phyloP scores from a whole-genome alignment of 2,888 invertebrate genomes.

The Ophion slaviceki region DNA sequence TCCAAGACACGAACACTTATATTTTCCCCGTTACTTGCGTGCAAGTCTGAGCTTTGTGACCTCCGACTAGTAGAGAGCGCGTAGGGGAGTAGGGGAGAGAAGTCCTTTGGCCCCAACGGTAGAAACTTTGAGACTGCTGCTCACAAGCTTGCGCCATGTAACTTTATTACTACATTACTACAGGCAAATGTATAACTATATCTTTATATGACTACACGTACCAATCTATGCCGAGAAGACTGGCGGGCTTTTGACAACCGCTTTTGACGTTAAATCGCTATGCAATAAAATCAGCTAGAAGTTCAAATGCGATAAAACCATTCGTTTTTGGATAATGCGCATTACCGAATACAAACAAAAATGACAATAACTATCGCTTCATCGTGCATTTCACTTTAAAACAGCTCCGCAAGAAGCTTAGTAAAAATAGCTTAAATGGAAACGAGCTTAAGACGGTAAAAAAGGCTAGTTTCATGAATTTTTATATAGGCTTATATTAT shows the following conservation, averaged over 20 bases:
- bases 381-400: no score
- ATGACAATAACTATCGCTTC: no score
- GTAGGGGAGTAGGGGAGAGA: slow-evolving; percentile 31
- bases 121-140: slow-evolving; percentile 9
- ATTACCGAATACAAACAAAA: no score
- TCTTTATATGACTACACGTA: background rate
- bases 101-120: slow-evolving; percentile 36
- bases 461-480: no score
- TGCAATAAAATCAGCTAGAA: background rate
- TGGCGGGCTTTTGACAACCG: no score
- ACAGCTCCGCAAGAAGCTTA: no score
- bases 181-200: background rate
- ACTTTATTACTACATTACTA: slow-evolving; percentile 6
- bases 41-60: slow-evolving; percentile 53
- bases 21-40: slow-evolving; percentile 62
- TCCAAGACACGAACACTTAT: slow-evolving; percentile 65
- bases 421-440: no score
- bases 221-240: no score
- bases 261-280: background rate
- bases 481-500: no score
- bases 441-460: no score
- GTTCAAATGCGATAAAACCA: background rate
- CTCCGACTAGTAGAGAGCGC: slow-evolving; percentile 46
- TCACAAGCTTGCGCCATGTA: slow-evolving; percentile 1
- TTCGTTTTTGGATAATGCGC: no score